phyloP scores from a whole-genome alignment of 2,797 vertebrate genomes.

The Phrynocephalus vlangalii region DNA sequence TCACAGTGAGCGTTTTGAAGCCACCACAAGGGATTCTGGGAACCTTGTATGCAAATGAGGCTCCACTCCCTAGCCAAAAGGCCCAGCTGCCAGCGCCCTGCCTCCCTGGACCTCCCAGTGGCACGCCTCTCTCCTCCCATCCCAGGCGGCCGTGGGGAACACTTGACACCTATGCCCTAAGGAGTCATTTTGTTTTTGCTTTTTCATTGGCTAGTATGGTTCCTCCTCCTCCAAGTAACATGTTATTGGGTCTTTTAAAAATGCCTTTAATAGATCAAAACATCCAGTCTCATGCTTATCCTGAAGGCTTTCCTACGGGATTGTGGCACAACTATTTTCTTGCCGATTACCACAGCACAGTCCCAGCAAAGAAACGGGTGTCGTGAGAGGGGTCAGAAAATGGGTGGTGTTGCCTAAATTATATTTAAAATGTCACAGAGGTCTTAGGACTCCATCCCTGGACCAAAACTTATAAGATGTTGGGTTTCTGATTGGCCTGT shows the following conservation, averaged over 20 bases:
- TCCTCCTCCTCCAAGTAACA: constrained; percentile 71
- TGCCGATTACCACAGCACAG: constrained; percentile 67
- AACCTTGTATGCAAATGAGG: too few species aligned
- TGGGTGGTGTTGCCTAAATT: constrained; percentile 57
- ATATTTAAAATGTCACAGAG: constrained; percentile 54
- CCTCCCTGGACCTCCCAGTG: too few species aligned
- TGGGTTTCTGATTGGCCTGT: constrained; percentile 7
- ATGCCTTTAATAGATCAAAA: constrained; percentile 76
- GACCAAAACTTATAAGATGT: constrained; percentile 41
- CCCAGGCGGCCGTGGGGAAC: too few species aligned
- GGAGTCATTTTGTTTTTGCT: constrained; percentile 42
- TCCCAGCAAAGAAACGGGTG: constrained; percentile 56
- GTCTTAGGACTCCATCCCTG: constrained; percentile 48
- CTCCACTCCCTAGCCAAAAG: too few species aligned
- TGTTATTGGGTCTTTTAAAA: constrained; percentile 75
- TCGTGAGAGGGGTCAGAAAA: constrained; percentile 60
- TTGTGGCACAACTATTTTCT: constrained; percentile 73
- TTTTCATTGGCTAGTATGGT: constrained; percentile 59
- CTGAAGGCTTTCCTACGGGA: constrained; percentile 76
- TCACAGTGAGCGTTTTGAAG: too few species aligned
- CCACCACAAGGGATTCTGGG: too few species aligned
- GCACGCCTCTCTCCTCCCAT: too few species aligned
- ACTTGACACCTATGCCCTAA: too few species aligned
- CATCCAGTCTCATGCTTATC: constrained; percentile 67
- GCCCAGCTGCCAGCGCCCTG: too few species aligned